These are phyloP conservation scores for Leptosomus discolor DNA, from an alignment of 2,113 vertebrate species.

Conservation along the genomic window DNA sequence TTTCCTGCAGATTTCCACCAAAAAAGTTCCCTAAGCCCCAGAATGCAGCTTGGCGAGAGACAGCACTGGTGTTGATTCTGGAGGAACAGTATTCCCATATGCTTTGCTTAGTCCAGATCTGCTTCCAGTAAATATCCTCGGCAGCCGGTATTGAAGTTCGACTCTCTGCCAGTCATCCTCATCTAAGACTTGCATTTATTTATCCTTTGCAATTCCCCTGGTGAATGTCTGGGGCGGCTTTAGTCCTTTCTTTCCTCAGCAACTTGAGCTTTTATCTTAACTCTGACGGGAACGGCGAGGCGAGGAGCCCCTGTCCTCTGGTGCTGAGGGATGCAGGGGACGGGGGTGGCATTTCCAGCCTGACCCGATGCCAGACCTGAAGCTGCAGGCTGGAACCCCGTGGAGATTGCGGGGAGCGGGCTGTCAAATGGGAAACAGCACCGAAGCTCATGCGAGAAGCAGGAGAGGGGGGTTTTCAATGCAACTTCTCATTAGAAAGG, in stretches of 20 bases:
- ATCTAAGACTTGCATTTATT: neutral
- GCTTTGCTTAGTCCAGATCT: constrained; percentile 16
- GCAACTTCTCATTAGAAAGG: neutral
- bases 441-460: neutral
- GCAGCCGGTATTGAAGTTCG: neutral
- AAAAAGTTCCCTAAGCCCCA: neutral
- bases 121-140: neutral
- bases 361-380: neutral
- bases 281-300: neutral
- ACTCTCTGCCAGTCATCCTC: neutral
- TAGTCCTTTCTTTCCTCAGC: neutral
- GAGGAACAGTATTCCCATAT: constrained; percentile 12
- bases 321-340: neutral
- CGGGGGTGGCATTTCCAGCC: neutral
- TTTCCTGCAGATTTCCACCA: constrained; percentile 6
- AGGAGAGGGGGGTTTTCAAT: neutral
- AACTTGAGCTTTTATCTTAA: neutral
- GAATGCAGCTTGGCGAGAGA: neutral
- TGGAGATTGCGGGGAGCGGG: neutral
- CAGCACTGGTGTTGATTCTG: neutral
- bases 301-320: neutral
- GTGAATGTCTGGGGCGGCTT: neutral
- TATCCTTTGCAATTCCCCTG: neutral
- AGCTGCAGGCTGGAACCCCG: neutral
- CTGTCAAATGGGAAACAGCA: accelerated